Percentiles rank a stretch among this genome's conserved stretches.
phyloP scores from a whole-genome alignment of 2,888 invertebrate genomes.

The Abrostola triplasia region DNA sequence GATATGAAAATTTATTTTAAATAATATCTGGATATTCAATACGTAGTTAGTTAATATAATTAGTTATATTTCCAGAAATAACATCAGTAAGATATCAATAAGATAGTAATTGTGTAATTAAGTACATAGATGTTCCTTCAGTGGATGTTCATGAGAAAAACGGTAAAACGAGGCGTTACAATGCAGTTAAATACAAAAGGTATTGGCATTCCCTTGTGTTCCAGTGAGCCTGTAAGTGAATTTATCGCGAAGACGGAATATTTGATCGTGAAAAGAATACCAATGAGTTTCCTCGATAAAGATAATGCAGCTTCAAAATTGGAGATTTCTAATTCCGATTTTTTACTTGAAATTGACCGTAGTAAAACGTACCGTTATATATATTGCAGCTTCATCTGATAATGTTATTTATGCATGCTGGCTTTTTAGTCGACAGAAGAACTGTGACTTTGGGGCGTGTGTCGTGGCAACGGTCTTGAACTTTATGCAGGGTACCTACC shows the following conservation, averaged over 20 bases:
- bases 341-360: slow-evolving; percentile 18
- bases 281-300: slow-evolving; percentile 62
- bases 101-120: no score
- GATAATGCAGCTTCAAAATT: slow-evolving; percentile 49
- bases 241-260: slow-evolving; percentile 64
- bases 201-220: slow-evolving; percentile 43
- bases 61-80: no score
- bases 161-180: slow-evolving; percentile 1
- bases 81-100: no score
- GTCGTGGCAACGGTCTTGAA: background rate
- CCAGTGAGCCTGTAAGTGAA: slow-evolving; percentile 63
- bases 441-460: background rate
- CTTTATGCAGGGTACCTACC: background rate
- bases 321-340: slow-evolving; percentile 29
- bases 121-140: no score
- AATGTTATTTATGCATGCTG: background rate
- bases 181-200: slow-evolving; percentile 31
- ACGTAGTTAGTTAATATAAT: no score
- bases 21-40: no score
- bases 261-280: slow-evolving; percentile 67
- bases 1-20: no score
- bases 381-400: slow-evolving; percentile 1
- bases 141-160: no score
- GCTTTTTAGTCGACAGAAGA: background rate
- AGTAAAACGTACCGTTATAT: no score